Base-by-base conservation (phyloP, 2,888 invertebrate species). In the Tridacna gigas region DNA sequence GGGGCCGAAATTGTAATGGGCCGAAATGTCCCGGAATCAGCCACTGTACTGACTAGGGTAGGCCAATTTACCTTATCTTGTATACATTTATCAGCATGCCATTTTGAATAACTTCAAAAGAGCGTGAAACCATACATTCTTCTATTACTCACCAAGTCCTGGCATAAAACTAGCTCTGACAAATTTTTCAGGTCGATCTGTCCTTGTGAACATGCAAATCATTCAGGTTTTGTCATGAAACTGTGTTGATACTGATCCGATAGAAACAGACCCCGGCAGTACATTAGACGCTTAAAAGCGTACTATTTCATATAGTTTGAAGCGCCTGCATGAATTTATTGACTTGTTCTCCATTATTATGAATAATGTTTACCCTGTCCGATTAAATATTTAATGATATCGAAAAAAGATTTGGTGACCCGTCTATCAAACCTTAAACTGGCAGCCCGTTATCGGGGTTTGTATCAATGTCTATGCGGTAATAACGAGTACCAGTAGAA, bases 211-310 rank as follows among this genome's bases (percentile, higher is more conserved):
- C 2, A 9, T n/a, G 22, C 15, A 4, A 9, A 2, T 63, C 22
- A 26, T 25, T 63, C 63, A 63, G 7, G 63, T 63, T 22, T 63
- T 63, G 63, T 63, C 63, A 63, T 26, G 63, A 63, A 63, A 25
- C 22, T 18, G 13, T 63, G 63, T 63, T 63, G 15, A 63, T 63
- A 2, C 63, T 25, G 26, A 25, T 63, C 22, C 63, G 63, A 63
- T 63, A 63, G 63, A 63, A 63, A 63, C 63, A 63, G 63, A 63
- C 22, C 63, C n/a, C 15, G 13, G 63, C 22, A 25, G n/a, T n/a
- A n/a, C 22, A 13, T 22, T 2, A 63, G 63, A 63, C 63, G 63
- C 63, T 63, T 63, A 9, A 1, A 20, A 63, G 22, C 13, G 4
- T 4, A 63, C 15, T 13, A 22, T 63, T 63, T n/a, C 4, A 13